Evolutionary conservation across 2,113 vertebrate species (phyloP), one percentile per base, ranked within the genome.

Genomic region (Sylvilagus bachmani): DNA sequence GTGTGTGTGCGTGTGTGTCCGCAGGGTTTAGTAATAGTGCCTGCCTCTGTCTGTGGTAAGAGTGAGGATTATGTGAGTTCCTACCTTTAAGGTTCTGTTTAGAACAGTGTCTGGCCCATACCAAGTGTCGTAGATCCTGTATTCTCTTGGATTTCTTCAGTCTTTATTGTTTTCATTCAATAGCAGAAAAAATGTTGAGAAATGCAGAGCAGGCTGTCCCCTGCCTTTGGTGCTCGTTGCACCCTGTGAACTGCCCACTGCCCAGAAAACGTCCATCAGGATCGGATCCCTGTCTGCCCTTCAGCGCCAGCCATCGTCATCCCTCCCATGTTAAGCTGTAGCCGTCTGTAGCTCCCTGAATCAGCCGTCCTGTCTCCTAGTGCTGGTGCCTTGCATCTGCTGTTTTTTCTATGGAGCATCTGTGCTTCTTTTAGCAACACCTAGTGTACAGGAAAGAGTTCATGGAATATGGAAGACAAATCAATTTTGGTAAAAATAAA

Each of bases 111-210:
- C 53, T 93, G 10, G n/a, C 74, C 73, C 17, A 13, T 33, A 51
- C 58, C 38, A 95, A 22, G 8, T 73, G 29, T 67, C 90, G 51
- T 3, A 78, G 80, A 78, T 66, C 89, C 16, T 38, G 27, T 38
- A 16, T 19, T 89, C 49, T 90, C 19, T 7, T 1, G 49, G 73
- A 77, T 61, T 75, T 49, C 33, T 74, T 87, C 24, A 94, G 2
- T 36, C 12, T 5, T 0, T 31, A 31, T 36, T 77, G 53, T 77
- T 67, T 70, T 51, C 38, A n/a, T 80, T 85, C 22, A 86, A 31
- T 13, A 89, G 70, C 29, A 86, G 95, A 77, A 80, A 91, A 66
- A 55, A 53, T 94, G 19, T 90, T 92, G 61, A 93, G 74, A 94
- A 96, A 44, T 81, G 27, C 49, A 74, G 58, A 94, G 11, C 75